Evolutionary conservation across 2,113 vertebrate species (phyloP).

Genomic region (Etia nguti): DNA sequence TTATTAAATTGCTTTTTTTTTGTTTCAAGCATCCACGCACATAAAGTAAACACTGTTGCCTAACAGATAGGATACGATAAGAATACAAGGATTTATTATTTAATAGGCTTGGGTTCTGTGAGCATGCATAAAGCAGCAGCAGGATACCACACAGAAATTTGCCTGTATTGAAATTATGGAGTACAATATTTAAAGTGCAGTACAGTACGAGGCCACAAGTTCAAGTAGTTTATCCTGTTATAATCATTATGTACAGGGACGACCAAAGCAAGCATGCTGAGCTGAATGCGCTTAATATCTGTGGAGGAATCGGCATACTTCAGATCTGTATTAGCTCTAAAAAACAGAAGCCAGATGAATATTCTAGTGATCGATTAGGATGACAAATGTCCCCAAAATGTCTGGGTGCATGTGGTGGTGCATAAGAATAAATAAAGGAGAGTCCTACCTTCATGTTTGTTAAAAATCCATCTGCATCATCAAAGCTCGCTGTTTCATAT

Average conservation of each 20-base stretch:
- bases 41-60: not conserved
- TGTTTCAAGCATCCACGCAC: not conserved
- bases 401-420: not conserved
- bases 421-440: not conserved
- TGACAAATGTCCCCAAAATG: not conserved
- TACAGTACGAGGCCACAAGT: not conserved
- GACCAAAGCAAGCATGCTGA: not conserved
- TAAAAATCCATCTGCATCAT: not conserved
- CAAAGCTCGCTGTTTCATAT: not conserved
- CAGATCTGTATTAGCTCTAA: not conserved
- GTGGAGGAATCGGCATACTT: not conserved
- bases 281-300: not conserved
- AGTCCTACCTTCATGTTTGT: constrained; percentile 20
- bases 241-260: not conserved
- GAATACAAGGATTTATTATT: not conserved
- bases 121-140: not conserved
- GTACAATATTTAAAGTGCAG: not conserved
- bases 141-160: constrained; percentile 6
- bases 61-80: not conserved
- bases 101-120: not conserved
- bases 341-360: not conserved
- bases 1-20: not conserved
- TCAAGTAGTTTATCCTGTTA: not conserved
- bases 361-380: not conserved
- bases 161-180: constrained; percentile 20